phyloP scores from a whole-genome alignment of 2,797 vertebrate genomes.

The Distichodus sexfasciatus region DNA sequence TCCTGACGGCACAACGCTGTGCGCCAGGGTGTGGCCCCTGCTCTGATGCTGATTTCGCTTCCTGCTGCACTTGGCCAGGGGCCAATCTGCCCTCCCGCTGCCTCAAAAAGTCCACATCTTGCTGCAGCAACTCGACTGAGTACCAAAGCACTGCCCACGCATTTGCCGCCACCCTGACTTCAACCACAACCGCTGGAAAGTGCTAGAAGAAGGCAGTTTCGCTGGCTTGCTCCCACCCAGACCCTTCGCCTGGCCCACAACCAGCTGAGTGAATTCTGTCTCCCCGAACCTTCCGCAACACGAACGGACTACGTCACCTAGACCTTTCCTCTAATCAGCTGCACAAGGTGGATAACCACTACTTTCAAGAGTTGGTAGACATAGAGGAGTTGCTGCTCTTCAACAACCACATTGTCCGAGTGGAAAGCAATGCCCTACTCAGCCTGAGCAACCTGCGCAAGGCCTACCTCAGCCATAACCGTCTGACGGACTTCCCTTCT shows the following conservation, averaged over 20 bases:
- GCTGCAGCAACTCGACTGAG: constrained; percentile 78
- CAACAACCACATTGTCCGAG: constrained; percentile 78
- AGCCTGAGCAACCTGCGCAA: constrained; percentile 72
- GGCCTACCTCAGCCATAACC: constrained; percentile 89
- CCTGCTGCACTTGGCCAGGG: constrained; percentile 41
- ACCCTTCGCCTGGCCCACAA: constrained; percentile 82
- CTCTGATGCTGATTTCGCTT: constrained; percentile 63
- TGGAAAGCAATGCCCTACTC: constrained; percentile 77
- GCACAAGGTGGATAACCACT: constrained; percentile 68
- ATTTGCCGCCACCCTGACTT: constrained; percentile 81
- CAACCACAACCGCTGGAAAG: constrained; percentile 81
- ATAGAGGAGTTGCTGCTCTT: constrained; percentile 87
- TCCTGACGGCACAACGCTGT: constrained; percentile 60
- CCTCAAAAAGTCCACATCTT: constrained; percentile 84
- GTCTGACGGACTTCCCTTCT: constrained; percentile 86
- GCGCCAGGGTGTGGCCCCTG: constrained; percentile 48
- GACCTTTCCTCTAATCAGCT: constrained; percentile 91
- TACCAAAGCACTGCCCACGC: constrained; percentile 67
- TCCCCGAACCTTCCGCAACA: constrained; percentile 75
- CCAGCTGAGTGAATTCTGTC: constrained; percentile 66
- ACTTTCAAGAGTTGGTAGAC: constrained; percentile 76
- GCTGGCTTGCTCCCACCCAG: constrained; percentile 73
- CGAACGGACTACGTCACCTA: constrained; percentile 76
- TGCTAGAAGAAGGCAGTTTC: constrained; percentile 71
- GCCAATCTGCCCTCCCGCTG: constrained; percentile 69